Percentiles rank a stretch among this genome's conserved stretches.
Conservation (phyloP, 1,140 invertebrate species). For the Diploscapter pachys region DNA sequence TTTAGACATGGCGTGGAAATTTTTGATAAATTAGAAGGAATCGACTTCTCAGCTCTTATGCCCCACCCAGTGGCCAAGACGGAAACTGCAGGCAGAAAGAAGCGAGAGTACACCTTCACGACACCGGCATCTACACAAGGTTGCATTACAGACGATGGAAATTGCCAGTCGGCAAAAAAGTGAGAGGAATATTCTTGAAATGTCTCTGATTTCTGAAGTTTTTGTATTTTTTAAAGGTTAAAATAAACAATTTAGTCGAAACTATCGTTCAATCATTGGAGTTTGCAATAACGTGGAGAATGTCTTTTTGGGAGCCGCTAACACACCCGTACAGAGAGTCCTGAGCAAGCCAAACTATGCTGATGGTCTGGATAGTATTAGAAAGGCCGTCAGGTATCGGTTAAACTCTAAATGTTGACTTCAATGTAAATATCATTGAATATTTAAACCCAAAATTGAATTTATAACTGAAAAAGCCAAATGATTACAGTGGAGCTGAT, state of each 20-base stretch:
- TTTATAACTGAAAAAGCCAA: not conserved
- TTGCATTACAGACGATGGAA: too few relatives aligned
- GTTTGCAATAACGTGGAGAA: slow-evolving; percentile 2
- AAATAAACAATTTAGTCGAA: not conserved
- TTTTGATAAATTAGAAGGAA: not conserved
- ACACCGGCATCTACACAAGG: too few relatives aligned
- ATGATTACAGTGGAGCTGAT: not conserved
- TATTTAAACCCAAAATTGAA: not conserved
- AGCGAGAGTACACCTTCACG: not conserved
- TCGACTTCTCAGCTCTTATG: slow-evolving; percentile 1
- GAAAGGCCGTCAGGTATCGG: not conserved
- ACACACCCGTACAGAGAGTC: not conserved
- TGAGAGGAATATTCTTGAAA: too few relatives aligned
- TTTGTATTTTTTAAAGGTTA: not conserved
- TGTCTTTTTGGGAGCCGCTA: not conserved
- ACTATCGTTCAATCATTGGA: slow-evolving; percentile 2
- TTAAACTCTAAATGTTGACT: not conserved
- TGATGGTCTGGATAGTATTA: not conserved
- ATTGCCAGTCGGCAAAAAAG: too few relatives aligned
- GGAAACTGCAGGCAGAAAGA: not conserved
- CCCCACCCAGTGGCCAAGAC: not conserved
- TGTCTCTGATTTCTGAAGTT: not conserved
- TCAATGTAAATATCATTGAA: not conserved
- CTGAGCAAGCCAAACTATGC: not conserved
- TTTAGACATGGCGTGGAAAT: not conserved